Percentiles rank a stretch among this genome's conserved stretches.
phyloP scores from a whole-genome alignment of 2,797 vertebrate species.

The Schizopygopsis malacanthus region DNA sequence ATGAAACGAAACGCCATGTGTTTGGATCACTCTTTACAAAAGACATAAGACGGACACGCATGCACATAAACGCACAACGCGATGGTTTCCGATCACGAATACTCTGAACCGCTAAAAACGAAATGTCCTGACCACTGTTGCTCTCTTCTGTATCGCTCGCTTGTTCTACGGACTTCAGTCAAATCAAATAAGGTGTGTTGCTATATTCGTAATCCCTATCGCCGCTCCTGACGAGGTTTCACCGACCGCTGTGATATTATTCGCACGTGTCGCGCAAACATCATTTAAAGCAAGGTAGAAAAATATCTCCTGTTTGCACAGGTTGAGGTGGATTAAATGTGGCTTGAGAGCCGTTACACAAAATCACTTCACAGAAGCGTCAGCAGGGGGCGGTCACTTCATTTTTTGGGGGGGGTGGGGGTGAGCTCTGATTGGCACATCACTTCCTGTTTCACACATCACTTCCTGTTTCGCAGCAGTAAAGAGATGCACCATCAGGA shows the following conservation, averaged over 20 bases:
- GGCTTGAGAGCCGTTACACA: slow-evolving; percentile 64
- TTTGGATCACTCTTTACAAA: slow-evolving; percentile 10
- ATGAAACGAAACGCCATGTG: neutral
- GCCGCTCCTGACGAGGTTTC: neutral
- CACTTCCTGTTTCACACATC: slow-evolving; percentile 50
- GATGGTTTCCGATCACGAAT: slow-evolving; percentile 1
- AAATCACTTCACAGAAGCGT: slow-evolving; percentile 84
- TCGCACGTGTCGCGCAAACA: neutral
- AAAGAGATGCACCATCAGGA: neutral
- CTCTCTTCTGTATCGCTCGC: neutral
- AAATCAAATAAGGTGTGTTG: neutral
- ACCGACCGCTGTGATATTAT: slow-evolving; percentile 1
- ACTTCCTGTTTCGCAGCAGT: neutral
- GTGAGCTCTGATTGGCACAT: slow-evolving; percentile 63
- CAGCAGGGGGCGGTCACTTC: slow-evolving; percentile 74
- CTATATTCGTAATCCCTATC: neutral
- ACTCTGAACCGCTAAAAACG: neutral
- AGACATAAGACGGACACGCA: neutral
- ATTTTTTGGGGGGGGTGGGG: slow-evolving; percentile 22
- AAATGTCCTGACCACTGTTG: slow-evolving; percentile 1
- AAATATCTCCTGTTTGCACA: slow-evolving; percentile 78
- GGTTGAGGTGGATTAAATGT: slow-evolving; percentile 67
- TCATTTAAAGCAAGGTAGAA: slow-evolving; percentile 73
- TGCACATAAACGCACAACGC: neutral
- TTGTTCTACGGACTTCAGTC: neutral